Conservation (phyloP, 2,113 vertebrate species). For the Hystrix cristata region DNA sequence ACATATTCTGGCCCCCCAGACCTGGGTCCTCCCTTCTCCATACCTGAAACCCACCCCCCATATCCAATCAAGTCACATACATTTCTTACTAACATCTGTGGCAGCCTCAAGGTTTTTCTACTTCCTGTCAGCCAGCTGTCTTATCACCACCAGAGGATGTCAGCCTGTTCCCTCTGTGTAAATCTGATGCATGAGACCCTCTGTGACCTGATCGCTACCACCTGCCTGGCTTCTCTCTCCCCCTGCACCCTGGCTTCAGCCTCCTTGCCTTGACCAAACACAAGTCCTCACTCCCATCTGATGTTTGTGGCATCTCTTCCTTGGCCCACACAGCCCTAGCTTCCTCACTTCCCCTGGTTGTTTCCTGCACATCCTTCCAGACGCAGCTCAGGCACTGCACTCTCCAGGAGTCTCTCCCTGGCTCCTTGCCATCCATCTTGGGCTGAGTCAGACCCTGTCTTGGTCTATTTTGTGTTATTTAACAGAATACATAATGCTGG, state of each 20-base stretch:
- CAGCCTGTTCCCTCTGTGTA: background rate
- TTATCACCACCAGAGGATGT: background rate
- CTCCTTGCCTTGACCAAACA: background rate
- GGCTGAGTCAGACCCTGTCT: background rate
- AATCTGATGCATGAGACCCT: background rate
- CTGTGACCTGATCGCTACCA: background rate
- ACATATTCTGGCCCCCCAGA: background rate
- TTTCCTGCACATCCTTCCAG: background rate
- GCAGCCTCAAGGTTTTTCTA: background rate
- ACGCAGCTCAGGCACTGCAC: background rate
- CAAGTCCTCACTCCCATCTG: background rate
- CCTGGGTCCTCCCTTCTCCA: background rate
- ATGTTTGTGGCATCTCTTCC: background rate
- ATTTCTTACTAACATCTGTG: background rate
- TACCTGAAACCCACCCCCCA: background rate
- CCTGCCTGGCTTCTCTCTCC: background rate
- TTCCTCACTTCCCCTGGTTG: background rate
- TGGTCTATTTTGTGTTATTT: background rate
- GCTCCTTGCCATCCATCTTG: background rate
- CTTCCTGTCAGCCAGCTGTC: background rate
- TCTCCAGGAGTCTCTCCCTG: background rate
- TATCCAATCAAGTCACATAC: background rate
- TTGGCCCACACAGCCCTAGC: background rate
- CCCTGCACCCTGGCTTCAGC: background rate
- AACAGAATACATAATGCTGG: background rate